Conservation (phyloP, 2,888 invertebrate genomes). For the Arrhopalites spinosus region DNA sequence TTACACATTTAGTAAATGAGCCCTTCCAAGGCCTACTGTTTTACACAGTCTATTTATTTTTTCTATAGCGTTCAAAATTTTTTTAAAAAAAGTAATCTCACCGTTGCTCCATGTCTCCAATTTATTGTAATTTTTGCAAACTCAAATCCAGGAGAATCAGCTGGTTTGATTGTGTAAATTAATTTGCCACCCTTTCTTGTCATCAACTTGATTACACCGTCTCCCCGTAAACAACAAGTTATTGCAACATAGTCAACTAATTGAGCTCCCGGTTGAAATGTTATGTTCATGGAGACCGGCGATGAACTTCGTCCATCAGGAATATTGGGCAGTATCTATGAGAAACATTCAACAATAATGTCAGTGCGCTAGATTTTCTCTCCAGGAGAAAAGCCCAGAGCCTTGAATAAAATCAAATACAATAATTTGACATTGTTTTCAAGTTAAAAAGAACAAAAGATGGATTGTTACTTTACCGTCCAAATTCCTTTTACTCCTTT, state of each 20-base stretch:
- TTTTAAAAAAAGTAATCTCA: background rate
- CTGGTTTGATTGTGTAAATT: background rate
- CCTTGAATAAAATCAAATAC: background rate
- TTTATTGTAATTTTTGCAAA: background rate
- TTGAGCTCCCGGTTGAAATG: constrained; percentile 2
- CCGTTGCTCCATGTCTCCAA: background rate
- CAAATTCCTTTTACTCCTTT: constrained; percentile 10
- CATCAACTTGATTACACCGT: background rate
- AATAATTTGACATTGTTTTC: background rate
- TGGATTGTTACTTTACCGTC: background rate
- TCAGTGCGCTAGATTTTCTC: background rate
- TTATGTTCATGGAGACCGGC: background rate
- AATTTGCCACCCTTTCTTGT: too few species aligned
- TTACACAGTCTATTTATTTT: background rate
- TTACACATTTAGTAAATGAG: background rate
- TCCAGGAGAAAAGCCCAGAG: background rate
- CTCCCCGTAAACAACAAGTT: constrained; percentile 1
- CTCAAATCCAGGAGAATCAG: background rate
- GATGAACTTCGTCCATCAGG: background rate
- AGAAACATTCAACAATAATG: background rate
- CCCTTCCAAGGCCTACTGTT: background rate
- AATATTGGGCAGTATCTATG: background rate
- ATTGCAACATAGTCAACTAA: constrained; percentile 9
- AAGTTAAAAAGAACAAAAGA: background rate
- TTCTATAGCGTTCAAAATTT: background rate